A percentile compares a stretch with the other conserved stretches of the same genome.
Conservation (phyloP, 2,888 invertebrate genomes). For the Ochlodes sylvanus region DNA sequence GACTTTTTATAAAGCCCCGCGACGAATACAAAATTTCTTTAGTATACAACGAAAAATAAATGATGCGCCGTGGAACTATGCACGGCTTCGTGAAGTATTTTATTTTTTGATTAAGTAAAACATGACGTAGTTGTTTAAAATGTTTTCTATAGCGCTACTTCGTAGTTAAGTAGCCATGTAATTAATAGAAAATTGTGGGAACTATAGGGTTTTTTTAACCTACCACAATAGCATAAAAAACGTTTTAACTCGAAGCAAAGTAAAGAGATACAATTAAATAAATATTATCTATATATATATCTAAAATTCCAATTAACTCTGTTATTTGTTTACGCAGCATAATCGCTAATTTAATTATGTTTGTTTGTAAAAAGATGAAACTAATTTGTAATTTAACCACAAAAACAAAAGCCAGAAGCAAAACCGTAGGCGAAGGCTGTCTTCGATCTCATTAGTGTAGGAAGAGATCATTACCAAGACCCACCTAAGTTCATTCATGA, state of each 20-base stretch:
- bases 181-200: constrained; percentile 6
- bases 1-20: constrained; percentile 78
- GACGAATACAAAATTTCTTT: constrained; percentile 83
- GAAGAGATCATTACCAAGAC: constrained; percentile 38
- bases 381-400: neutral
- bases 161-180: neutral
- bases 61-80: constrained; percentile 74
- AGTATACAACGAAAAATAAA: constrained; percentile 76
- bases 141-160: constrained; percentile 16
- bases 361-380: no score
- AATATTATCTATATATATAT: no score
- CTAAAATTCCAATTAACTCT: no score
- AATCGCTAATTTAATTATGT: no score
- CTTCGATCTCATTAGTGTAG: constrained; percentile 38
- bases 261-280: no score
- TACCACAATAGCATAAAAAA: no score
- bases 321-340: no score
- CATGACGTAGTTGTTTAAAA: constrained; percentile 40
- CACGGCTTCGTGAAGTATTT: constrained; percentile 58
- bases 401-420: constrained; percentile 31
- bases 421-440: constrained; percentile 32
- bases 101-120: constrained; percentile 69
- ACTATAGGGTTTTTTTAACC: neutral
- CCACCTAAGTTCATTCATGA: constrained; percentile 38
- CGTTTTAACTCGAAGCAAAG: no score